phyloP scores from a whole-genome alignment of 1,140 invertebrate species.

The Tyrophagus putrescentiae region DNA sequence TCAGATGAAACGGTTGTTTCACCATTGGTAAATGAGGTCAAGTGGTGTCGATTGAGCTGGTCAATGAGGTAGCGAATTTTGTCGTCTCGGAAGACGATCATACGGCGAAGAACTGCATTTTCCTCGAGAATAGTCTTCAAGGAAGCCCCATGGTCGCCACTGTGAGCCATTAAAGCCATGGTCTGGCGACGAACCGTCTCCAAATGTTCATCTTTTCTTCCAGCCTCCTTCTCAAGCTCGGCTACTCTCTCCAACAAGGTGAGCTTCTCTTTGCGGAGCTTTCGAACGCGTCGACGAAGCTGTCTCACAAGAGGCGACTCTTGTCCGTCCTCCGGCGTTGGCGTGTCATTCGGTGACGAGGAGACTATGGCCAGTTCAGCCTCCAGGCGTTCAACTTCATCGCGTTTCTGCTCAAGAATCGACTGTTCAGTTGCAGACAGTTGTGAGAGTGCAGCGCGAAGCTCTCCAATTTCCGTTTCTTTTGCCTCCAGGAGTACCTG shows the following conservation, averaged over 20 bases:
- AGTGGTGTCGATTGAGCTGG: slow-evolving; percentile 3
- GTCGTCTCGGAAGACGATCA: not conserved
- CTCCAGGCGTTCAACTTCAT: slow-evolving; percentile 11
- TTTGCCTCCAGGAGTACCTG: not conserved
- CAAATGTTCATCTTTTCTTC: slow-evolving; percentile 9
- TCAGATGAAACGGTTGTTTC: not conserved
- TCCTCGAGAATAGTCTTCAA: slow-evolving; percentile 2
- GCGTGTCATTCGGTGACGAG: not conserved
- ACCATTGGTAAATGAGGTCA: not conserved
- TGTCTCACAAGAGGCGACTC: not conserved
- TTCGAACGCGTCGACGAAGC: slow-evolving; percentile 4
- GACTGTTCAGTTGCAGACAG: not conserved
- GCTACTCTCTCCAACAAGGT: not conserved
- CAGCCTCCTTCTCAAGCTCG: slow-evolving; percentile 16
- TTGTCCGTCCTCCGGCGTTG: not conserved
- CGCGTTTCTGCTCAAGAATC: not conserved
- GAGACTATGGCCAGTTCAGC: not conserved
- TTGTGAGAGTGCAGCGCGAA: not conserved
- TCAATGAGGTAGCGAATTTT: slow-evolving; percentile 3
- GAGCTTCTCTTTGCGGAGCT: not conserved
- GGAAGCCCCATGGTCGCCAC: not conserved
- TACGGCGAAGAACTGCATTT: slow-evolving; percentile 1
- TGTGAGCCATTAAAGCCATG: not conserved
- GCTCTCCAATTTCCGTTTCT: not conserved
- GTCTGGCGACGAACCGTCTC: not conserved